Evolutionary conservation across 2,888 invertebrate genomes (phyloP).

Genomic region (Sphinx pinastri): DNA sequence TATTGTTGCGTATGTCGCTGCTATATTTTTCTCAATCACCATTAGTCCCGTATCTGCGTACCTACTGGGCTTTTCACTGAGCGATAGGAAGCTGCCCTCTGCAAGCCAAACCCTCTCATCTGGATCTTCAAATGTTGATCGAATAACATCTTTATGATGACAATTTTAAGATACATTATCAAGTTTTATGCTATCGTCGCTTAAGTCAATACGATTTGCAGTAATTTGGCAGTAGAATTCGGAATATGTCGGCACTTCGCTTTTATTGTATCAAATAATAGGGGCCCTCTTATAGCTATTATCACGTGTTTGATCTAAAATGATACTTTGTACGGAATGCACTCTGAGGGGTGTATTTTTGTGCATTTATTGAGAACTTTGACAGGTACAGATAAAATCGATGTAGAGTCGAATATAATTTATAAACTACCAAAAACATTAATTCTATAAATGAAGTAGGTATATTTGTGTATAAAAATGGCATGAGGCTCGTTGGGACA

Average conservation of each 20-base stretch:
- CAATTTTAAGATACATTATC: conserved; percentile 40
- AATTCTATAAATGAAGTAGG: background rate
- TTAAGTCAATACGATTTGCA: conserved; percentile 57
- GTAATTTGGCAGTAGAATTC: conserved; percentile 76
- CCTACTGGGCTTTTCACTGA: conserved; percentile 74
- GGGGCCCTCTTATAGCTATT: conserved; percentile 82
- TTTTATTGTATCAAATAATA: conserved; percentile 85
- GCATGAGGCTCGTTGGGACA: too few relatives aligned
- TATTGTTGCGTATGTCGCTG: conserved; percentile 68
- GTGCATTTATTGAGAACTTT: conserved; percentile 46
- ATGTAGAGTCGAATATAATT: conserved; percentile 32
- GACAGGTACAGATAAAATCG: conserved; percentile 36
- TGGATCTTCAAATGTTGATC: conserved; percentile 35
- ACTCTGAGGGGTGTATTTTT: conserved; percentile 58
- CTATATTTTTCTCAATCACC: conserved; percentile 84
- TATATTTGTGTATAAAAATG: too few relatives aligned
- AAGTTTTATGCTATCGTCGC: conserved; percentile 35
- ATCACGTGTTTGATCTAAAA: conserved; percentile 84
- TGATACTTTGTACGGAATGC: conserved; percentile 74
- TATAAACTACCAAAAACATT: conserved; percentile 24
- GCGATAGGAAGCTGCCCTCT: conserved; percentile 56
- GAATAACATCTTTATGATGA: conserved; percentile 42
- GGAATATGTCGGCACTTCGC: conserved; percentile 83
- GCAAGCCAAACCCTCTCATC: conserved; percentile 65
- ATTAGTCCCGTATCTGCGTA: conserved; percentile 80